Evolutionary conservation across 2,888 invertebrate genomes (phyloP).

Genomic region (Acleris literana): DNA sequence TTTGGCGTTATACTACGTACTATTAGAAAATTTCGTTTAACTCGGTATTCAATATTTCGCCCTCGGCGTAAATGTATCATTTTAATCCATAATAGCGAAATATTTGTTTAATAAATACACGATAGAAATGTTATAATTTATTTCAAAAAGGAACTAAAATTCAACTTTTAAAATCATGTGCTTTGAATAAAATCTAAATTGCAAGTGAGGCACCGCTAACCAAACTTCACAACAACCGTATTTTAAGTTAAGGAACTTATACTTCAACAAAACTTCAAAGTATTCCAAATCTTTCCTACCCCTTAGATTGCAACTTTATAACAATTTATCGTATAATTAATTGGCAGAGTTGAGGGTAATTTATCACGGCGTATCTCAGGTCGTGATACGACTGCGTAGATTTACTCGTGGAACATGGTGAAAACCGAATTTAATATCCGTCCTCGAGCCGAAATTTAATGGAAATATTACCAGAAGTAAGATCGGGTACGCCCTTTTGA

Average conservation of each 20-base stretch:
- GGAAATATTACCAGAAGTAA: background rate
- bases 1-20: too few species aligned
- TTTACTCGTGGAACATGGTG: slow-evolving; percentile 4
- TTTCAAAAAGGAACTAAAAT: too few species aligned
- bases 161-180: too few species aligned
- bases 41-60: too few species aligned
- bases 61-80: too few species aligned
- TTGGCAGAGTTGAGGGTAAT: slow-evolving; percentile 20
- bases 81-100: too few species aligned
- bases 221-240: background rate
- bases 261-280: slow-evolving; percentile 10
- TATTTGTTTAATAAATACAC: too few species aligned
- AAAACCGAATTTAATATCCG: slow-evolving; percentile 15
- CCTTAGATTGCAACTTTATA: slow-evolving; percentile 19
- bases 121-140: too few species aligned
- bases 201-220: background rate
- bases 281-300: slow-evolving; percentile 24
- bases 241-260: background rate
- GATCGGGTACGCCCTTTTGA: background rate
- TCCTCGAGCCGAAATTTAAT: slow-evolving; percentile 1
- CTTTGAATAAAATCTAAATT: background rate
- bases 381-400: slow-evolving; percentile 6
- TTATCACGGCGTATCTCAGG: slow-evolving; percentile 30
- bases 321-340: slow-evolving; percentile 20
- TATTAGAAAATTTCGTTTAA: too few species aligned